Base-by-base conservation (phyloP, 2,113 vertebrate species). In the Lepidothrix coronata region DNA sequence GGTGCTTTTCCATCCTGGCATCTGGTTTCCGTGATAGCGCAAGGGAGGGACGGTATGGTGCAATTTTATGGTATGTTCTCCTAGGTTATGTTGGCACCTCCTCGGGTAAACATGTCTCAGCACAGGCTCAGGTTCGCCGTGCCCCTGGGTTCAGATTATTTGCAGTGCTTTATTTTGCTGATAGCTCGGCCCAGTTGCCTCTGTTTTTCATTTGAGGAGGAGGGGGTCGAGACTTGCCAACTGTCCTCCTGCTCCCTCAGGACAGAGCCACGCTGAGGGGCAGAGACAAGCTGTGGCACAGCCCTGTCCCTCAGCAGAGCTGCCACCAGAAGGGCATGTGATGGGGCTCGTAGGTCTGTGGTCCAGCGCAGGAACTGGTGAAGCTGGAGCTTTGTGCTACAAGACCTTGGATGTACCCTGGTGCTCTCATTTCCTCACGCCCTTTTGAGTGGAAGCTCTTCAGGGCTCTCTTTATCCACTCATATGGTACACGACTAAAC, bases 1-100 rank as follows among this genome's bases (percentile, higher is more conserved):
- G 37, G 92, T 96, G 85, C 85, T 81, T 89, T 94, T 93, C 83
- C 66, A 68, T 77, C 31, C 88, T 71, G 80, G 95, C 91, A 94
- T 81, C 83, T 61, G 37, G 44, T 81, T 92, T 81, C 95, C 1
- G 1, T 81, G 90, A 72, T 5, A 94, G 95, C 1, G 0, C 68
- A 33, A 83, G 92, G 95, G 85, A 88, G 76, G 75, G 90, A 74
- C 61, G 31, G 44, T 7, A 9, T 57, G 76, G 85, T 75, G 79
- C 88, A 93, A 86, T 68, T 57, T 65, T 61, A 72, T 57, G 80
- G 86, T 75, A 84, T 92, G 83, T 84, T 86, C 85, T 96, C 68
- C 49, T 48, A 73, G 83, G 85, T 76, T 88, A 74, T 88, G 83
- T 10, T 91, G 95, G 93, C 93, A 78, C 70, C 87, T 81, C 68